Base-by-base conservation (phyloP, 2,797 vertebrate species). In the Tinamus major region DNA sequence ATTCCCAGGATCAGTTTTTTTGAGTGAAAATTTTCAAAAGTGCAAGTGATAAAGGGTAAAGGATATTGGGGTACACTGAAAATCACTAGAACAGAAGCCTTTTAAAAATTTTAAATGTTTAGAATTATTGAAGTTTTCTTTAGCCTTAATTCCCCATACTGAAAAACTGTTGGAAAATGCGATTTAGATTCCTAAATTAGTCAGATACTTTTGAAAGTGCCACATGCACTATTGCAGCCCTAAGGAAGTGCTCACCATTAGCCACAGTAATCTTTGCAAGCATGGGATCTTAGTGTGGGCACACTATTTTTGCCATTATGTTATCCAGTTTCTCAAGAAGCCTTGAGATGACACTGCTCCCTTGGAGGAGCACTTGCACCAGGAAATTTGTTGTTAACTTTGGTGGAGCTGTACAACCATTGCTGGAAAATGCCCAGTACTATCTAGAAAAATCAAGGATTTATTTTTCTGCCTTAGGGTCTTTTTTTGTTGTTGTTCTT, bases 401-500 rank as follows among this genome's bases (percentile, higher is more conserved):
- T 21, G 49, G 67, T 37, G 42, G 26, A 79, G 19, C 37, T 87
- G 41, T 2, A 2, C 42, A 77, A 72, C 17, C 5, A 1, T 56
- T 67, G 24, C 41, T 79, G 62, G 62, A 83, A 90, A 92, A 72
- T 48, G 55, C 10, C 21, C 46, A 13, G 23, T 48, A 11, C 70
- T 84, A 49, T 65, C 41, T 23, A 76, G 46, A 72, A 55, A 79
- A 84, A 65, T 84, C 49, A 84, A 69, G 41, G 63, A 44, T 33
- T 85, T 90, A 14, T 63, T 85, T 61, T 44, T 89, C 46, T 91
- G 68, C 68, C 51, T 59, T 29, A 76, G 42, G 71, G 55, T 3
- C 42, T 89, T 91, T 79, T 92, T 51, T 15, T 42, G 41, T 24
- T 51, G 49, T 51, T 46, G 65, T 91, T 85, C 79, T 91, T 18